These are phyloP conservation scores for Dipodomys spectabilis DNA, from an alignment of 2,113 vertebrate species.

Conservation along the genomic window DNA sequence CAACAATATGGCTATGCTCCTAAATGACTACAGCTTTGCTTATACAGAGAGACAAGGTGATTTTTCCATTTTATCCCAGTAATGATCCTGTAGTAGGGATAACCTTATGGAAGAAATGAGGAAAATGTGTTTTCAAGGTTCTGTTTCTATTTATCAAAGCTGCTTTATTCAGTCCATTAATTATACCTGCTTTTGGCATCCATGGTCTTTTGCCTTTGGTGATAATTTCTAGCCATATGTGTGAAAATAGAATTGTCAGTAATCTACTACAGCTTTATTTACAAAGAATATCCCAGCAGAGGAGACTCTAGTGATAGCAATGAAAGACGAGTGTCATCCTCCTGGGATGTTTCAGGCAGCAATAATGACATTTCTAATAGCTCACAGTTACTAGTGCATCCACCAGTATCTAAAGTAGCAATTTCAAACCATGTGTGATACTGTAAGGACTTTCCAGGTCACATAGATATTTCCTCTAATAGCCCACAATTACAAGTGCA, in stretches of 20 bases:
- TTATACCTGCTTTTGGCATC: neutral
- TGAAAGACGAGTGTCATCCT: neutral
- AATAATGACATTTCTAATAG: conserved; percentile 36
- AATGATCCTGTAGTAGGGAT: neutral
- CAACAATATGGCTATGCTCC: neutral
- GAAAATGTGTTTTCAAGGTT: neutral
- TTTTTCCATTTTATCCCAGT: neutral
- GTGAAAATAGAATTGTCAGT: neutral
- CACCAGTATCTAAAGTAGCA: conserved; percentile 19
- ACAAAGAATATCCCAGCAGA: neutral
- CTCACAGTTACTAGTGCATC: neutral
- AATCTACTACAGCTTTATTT: neutral
- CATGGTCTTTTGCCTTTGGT: neutral
- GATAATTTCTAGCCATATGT: neutral
- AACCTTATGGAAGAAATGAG: neutral
- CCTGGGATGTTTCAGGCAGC: neutral
- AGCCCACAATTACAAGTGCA: neutral
- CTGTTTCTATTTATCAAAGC: neutral
- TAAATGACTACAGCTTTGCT: neutral
- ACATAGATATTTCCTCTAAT: neutral
- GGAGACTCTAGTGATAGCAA: neutral
- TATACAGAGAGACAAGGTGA: neutral
- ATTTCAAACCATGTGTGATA: conserved; percentile 46
- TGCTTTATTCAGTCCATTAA: neutral
- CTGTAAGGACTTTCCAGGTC: neutral